A percentile compares a stretch with the other conserved stretches of the same genome.
Evolutionary conservation across 2,888 invertebrate species (phyloP).

Genomic region (Orchesellides sinensis): DNA sequence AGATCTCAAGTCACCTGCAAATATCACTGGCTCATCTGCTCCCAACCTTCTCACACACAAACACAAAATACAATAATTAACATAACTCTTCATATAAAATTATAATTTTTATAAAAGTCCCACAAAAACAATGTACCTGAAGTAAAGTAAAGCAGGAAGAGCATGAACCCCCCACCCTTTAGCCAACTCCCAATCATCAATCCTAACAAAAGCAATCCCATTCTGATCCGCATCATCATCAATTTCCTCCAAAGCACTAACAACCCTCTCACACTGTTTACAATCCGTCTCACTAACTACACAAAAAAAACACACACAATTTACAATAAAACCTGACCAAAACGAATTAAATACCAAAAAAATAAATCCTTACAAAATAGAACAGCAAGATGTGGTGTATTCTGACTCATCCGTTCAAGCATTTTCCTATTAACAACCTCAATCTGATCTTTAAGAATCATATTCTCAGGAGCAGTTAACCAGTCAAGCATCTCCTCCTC

Average conservation of each 20-base stretch:
- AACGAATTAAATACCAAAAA: no score
- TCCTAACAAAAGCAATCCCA: constrained; percentile 94
- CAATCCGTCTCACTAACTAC: constrained; percentile 93
- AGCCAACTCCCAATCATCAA: constrained; percentile 91
- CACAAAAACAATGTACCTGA: constrained; percentile 82
- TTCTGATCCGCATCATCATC: constrained; percentile 85
- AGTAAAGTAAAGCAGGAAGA: constrained; percentile 92
- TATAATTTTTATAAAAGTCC: not conserved
- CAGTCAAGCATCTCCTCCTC: constrained; percentile 93
- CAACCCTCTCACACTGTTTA: constrained; percentile 93
- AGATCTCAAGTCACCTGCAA: constrained; percentile 76
- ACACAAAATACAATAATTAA: constrained; percentile 1
- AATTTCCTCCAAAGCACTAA: constrained; percentile 93
- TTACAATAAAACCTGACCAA: not conserved
- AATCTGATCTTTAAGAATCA: constrained; percentile 95
- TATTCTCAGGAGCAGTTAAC: constrained; percentile 94
- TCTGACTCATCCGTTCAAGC: constrained; percentile 93
- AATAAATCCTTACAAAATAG: constrained; percentile 82
- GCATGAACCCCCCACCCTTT: constrained; percentile 94
- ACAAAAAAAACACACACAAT: constrained; percentile 18
- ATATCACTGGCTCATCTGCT: constrained; percentile 71
- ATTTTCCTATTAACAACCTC: constrained; percentile 94
- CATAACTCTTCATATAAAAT: not conserved
- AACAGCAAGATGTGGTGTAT: constrained; percentile 93
- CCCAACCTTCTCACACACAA: constrained; percentile 60